Conservation (phyloP, 1,140 invertebrate genomes). For the Brachionus calyciflorus region DNA sequence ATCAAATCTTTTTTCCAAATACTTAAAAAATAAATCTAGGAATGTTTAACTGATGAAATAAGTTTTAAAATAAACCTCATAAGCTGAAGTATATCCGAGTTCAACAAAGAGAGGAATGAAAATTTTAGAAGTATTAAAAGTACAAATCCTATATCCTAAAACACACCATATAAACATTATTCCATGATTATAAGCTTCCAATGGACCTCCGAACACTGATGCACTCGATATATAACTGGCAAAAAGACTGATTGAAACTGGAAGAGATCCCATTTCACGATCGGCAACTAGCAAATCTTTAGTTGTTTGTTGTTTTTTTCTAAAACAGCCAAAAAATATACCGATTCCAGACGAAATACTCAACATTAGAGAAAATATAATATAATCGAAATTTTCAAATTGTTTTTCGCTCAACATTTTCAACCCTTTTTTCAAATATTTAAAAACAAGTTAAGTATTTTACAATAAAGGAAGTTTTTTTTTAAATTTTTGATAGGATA, state of each 20-base stretch:
- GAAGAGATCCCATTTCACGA: constrained; percentile 19
- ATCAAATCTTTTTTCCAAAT: constrained; percentile 68
- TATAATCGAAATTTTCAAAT: constrained; percentile 30
- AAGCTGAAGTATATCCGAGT: constrained; percentile 78
- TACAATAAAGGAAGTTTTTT: too few species aligned
- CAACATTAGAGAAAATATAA: constrained; percentile 33
- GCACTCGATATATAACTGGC: constrained; percentile 81
- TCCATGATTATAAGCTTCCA: constrained; percentile 71
- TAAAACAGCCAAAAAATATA: constrained; percentile 37
- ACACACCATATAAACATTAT: background rate
- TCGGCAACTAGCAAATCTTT: constrained; percentile 1
- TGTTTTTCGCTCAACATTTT: too few species aligned
- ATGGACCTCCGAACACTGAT: constrained; percentile 79
- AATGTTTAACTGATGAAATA: background rate
- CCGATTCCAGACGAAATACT: constrained; percentile 24
- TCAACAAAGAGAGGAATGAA: constrained; percentile 85
- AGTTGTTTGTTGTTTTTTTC: background rate
- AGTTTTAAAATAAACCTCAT: constrained; percentile 60
- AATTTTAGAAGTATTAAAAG: constrained; percentile 70
- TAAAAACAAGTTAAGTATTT: too few species aligned
- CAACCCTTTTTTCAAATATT: too few species aligned
- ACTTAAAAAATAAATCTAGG: constrained; percentile 61
- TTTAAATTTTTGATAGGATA: too few species aligned
- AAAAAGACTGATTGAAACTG: constrained; percentile 52
- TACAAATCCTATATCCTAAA: constrained; percentile 66